Percentiles rank a stretch among this genome's conserved stretches.
Evolutionary conservation across 2,113 vertebrate genomes (phyloP).

Genomic region (Crypturellus undulatus): DNA sequence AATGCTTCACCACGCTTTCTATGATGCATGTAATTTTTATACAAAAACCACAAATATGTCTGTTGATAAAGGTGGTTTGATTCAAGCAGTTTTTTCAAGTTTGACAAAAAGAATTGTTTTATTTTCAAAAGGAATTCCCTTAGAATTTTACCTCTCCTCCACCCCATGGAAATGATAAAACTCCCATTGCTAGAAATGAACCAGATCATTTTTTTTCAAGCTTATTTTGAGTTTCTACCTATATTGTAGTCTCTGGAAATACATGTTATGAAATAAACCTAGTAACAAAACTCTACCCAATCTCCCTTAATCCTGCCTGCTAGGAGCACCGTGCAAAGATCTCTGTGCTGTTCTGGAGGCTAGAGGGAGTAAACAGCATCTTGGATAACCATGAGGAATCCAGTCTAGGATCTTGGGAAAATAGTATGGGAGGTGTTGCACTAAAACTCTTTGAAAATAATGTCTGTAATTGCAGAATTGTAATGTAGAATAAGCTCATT

Average conservation of each 20-base stretch:
- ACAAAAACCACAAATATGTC: background rate
- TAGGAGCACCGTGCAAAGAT: background rate
- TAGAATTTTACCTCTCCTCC: background rate
- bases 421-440: background rate
- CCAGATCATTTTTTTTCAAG: fast-evolving
- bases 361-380: background rate
- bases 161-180: background rate
- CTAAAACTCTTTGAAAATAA: background rate
- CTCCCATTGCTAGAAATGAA: background rate
- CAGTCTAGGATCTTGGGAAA: background rate
- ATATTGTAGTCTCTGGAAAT: background rate
- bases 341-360: background rate
- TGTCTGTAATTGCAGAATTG: background rate
- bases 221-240: background rate
- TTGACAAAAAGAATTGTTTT: background rate
- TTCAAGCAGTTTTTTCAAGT: background rate
- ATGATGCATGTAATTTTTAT: background rate
- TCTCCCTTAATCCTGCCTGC: background rate
- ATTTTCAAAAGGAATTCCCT: background rate
- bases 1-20: no score
- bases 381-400: background rate
- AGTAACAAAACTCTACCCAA: background rate
- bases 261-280: background rate
- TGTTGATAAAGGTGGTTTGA: background rate
- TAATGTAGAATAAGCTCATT: background rate